Base-by-base conservation (phyloP, 2,797 vertebrate genomes). In the Mareca penelope region DNA sequence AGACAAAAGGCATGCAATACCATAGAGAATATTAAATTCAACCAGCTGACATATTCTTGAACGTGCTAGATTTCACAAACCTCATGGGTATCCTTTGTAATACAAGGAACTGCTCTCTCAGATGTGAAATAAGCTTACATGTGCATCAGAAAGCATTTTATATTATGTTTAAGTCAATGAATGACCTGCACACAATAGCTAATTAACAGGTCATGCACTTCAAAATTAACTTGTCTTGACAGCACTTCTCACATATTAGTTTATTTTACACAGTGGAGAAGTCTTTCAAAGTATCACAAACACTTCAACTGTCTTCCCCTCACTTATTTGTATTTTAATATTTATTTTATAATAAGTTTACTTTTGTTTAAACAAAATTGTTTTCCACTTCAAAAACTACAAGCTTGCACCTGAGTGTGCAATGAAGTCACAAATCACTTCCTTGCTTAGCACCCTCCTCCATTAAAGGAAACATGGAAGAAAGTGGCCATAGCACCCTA, bases 1-100 rank as follows among this genome's bases (percentile, higher is more conserved):
- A 96, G 83, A 95, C 68, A 95, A 95, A 95, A 95, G 91, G 75
- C 60, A 80, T 42, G 48, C 93, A 96, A 78, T 76, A 68, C 59
- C 78, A 89, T 7, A 77, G 75, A 80, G 86, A 85, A 85, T 95
- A 94, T 5, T 81, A 61, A 90, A 59, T 97, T 89, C 87, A 93
- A 12, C 31, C 69, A 65, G 73, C 82, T 88, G 77, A 80, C 72
- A 52, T 90, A 82, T 71, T 89, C 31, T 12, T 56, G 59, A 85
- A 87, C 15, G 44, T 64, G 21, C 39, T 46, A n/a, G 33, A 28
- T 55, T 75, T 88, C 55, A 70, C 55, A 37, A 37, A 33, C 29
- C 10, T 88, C 46, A 23, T 22, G 44, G 75, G 55, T 64, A 83
- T 69, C 69, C 31, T 88, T 79, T 3, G 1, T 61, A 90, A 92